Conservation (phyloP, 2,797 vertebrate genomes). For the Amblyopsis hoosieri region DNA sequence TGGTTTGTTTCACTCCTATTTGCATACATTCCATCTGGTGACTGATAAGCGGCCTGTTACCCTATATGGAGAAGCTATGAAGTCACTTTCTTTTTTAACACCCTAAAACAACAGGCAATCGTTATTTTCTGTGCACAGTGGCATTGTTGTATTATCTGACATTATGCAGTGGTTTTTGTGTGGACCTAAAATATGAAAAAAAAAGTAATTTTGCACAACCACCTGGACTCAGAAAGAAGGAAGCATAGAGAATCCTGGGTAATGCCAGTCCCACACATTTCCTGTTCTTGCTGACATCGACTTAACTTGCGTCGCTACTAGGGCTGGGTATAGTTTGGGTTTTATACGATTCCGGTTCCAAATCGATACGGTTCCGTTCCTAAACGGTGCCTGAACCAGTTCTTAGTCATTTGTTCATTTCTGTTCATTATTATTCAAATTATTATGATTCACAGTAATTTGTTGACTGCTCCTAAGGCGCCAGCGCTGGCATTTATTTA, state of each 20-base stretch:
- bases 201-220: constrained; percentile 21
- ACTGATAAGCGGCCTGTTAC: constrained; percentile 42
- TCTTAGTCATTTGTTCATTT: too few relatives aligned
- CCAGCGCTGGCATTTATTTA: too few relatives aligned
- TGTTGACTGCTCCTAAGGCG: too few relatives aligned
- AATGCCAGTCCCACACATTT: constrained; percentile 58
- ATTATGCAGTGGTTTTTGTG: not conserved
- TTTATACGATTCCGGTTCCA: not conserved
- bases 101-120: too few relatives aligned
- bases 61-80: constrained; percentile 54
- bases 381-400: too few relatives aligned
- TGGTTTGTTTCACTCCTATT: constrained; percentile 21
- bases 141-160: not conserved
- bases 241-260: constrained; percentile 55
- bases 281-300: constrained; percentile 58
- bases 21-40: constrained; percentile 68
- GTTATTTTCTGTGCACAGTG: not conserved
- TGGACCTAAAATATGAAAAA: constrained; percentile 5
- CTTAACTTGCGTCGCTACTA: constrained; percentile 1
- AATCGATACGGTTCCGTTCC: too few relatives aligned
- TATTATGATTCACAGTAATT: too few relatives aligned
- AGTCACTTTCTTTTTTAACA: not conserved
- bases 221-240: constrained; percentile 47
- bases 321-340: not conserved
- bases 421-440: too few relatives aligned